Evolutionary conservation across 1,140 invertebrate species (phyloP), one percentile per base, ranked within the genome.

Genomic region (Popillia japonica): DNA sequence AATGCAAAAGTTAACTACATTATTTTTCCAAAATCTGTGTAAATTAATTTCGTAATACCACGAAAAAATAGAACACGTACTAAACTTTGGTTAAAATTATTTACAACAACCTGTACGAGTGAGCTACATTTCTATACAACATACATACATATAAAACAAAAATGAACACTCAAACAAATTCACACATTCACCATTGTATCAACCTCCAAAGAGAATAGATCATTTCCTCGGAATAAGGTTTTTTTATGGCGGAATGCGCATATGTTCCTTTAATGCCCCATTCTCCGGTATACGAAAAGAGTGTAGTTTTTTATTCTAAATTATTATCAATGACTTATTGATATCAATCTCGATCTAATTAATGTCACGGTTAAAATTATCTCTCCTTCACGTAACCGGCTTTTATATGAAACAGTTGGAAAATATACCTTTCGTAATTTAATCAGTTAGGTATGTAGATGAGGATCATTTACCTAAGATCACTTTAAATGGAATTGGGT

Each of bases 61-160:
- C 20, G 9, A 2, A 68, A 68, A 27, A 22, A 11, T 9, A 68
- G 1, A 68, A 68, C 27, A 68, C 9, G 27, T 8, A 9, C n/a
- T 48, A 68, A 10, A 68, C 61, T 68, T 68, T 68, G 61, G 61
- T 68, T 34, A 68, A 17, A 68, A 68, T 10, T 68, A 68, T 68
- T 27, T 68, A 68, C 61, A 68, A 68, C 61, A 68, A 68, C 61
- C 61, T 68, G 61, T 68, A 68, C 61, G 61, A 68, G 61, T 68
- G 61, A 68, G 61, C 61, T 68, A 68, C 6, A 68, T 68, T 34
- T 68, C 11, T 27, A 68, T 68, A 68, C 22, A 27, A 6, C 17
- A 34, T 68, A 68, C 61, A 23, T 34, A 23, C 61, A 68, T 68
- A 17, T 34, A 68, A 68, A 22, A 34, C 27, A 2, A 34, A 1